phyloP scores from a whole-genome alignment of 2,797 vertebrate genomes.

The Pipistrellus kuhlii region DNA sequence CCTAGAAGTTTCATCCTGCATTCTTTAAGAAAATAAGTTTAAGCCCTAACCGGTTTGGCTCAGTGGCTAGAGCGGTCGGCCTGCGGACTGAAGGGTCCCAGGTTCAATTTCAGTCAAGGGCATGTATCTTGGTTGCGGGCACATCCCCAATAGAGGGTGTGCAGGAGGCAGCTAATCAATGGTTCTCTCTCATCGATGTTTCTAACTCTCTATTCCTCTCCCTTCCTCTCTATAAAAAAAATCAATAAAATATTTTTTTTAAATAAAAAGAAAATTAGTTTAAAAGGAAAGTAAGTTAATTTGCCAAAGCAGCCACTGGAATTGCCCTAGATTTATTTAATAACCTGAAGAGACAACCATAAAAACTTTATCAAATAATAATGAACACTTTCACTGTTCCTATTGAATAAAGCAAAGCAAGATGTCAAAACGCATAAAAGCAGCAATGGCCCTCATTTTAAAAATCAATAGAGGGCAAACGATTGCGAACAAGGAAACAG shows the following conservation, averaged over 20 bases:
- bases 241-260: no score
- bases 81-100: no score
- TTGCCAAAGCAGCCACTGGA: not conserved
- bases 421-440: not conserved
- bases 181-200: no score
- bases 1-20: slow-evolving; percentile 2
- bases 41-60: no score
- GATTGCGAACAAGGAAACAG: not conserved
- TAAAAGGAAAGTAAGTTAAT: slow-evolving; percentile 28
- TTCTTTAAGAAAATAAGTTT: not conserved
- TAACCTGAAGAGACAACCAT: not conserved
- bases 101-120: no score
- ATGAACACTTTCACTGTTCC: not conserved
- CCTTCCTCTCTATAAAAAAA: no score
- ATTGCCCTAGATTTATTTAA: not conserved
- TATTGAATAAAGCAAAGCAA: not conserved
- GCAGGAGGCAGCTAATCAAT: no score
- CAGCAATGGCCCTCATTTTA: not conserved
- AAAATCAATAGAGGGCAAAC: not conserved
- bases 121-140: no score
- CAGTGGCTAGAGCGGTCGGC: no score
- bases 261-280: no score
- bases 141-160: no score
- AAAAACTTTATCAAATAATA: slow-evolving; percentile 9
- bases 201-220: no score